Evolutionary conservation across 2,113 vertebrate species (phyloP).

Genomic region (Indri indri): DNA sequence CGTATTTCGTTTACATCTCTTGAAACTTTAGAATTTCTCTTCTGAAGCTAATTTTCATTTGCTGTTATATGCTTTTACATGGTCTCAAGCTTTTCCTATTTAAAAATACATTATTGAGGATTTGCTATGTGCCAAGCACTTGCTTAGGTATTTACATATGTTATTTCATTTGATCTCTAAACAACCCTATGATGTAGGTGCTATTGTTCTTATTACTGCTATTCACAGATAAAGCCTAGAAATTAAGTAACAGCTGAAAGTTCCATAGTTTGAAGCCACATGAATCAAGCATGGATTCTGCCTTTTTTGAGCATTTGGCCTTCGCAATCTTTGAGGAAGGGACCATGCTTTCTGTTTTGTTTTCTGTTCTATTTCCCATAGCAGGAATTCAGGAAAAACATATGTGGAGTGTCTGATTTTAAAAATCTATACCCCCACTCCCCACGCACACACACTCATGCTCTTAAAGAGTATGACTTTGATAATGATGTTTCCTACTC

Average conservation of each 20-base stretch:
- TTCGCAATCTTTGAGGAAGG: neutral
- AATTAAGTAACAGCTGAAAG: neutral
- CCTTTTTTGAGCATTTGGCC: neutral
- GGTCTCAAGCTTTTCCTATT: neutral
- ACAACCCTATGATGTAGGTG: neutral
- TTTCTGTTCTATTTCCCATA: neutral
- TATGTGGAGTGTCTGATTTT: neutral
- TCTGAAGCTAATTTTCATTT: constrained; percentile 15
- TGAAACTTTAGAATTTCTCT: constrained; percentile 24
- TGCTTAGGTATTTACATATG: neutral
- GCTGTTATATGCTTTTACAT: neutral
- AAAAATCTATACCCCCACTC: neutral
- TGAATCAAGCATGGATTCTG: neutral
- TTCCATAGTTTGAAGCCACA: neutral
- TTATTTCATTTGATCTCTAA: neutral
- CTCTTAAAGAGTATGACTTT: neutral
- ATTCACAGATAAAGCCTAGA: neutral
- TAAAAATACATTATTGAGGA: neutral
- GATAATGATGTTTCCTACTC: neutral
- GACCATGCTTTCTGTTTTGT: neutral
- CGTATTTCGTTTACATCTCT: neutral
- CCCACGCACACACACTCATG: neutral
- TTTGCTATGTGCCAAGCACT: neutral
- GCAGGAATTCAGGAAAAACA: constrained; percentile 9
- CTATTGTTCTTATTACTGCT: neutral